Conservation (phyloP, 2,797 vertebrate species). For the Oryzias dopingdopingensis region DNA sequence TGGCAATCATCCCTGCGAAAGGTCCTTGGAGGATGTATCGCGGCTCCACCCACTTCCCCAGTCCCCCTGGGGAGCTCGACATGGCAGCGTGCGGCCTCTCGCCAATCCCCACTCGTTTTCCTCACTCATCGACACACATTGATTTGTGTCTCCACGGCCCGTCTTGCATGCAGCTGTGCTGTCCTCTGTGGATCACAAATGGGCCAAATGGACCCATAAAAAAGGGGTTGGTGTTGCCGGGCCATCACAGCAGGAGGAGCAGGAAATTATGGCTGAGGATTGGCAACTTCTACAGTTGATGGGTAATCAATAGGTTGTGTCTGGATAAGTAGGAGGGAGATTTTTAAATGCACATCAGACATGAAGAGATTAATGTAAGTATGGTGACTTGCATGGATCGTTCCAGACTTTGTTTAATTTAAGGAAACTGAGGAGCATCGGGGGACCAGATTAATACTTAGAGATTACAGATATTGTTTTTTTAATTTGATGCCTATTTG, state of each 20-base stretch:
- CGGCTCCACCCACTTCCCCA: neutral
- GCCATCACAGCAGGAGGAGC: conserved; percentile 1
- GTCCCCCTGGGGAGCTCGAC: neutral
- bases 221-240: conserved; percentile 1
- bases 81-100: conserved; percentile 42
- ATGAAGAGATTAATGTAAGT: conserved; percentile 1
- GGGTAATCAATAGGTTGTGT: conserved; percentile 28
- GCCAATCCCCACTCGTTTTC: conserved; percentile 72
- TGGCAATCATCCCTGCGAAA: conserved; percentile 12
- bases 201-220: conserved; percentile 49
- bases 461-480: conserved; percentile 7
- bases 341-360: neutral
- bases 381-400: neutral
- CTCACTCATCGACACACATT: conserved; percentile 67
- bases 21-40: conserved; percentile 22
- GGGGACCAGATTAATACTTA: conserved; percentile 8
- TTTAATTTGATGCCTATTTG: conserved; percentile 34
- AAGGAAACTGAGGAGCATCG: conserved; percentile 2
- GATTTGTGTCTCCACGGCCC: conserved; percentile 54
- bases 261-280: conserved; percentile 29
- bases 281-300: conserved; percentile 27
- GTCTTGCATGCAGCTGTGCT: conserved; percentile 46
- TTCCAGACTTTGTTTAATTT: neutral
- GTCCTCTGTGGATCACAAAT: conserved; percentile 47
- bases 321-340: conserved; percentile 24